phyloP scores from a whole-genome alignment of 2,113 vertebrate genomes.

The Gila orcuttii region DNA sequence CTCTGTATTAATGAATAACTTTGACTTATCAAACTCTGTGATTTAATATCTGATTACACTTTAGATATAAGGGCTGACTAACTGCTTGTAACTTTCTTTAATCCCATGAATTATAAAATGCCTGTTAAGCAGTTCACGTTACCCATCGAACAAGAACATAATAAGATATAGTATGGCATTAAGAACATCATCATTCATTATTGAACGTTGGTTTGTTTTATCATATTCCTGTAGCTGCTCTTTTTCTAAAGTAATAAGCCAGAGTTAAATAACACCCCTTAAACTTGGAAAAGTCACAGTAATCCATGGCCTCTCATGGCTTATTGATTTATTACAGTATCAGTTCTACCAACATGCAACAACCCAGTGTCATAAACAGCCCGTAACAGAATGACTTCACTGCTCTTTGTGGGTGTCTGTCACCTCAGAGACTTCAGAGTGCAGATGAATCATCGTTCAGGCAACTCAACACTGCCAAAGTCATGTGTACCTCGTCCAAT shows the following conservation, averaged over 20 bases:
- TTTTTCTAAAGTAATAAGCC: background rate
- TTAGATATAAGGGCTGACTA: background rate
- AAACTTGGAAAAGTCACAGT: background rate
- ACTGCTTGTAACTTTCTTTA: background rate
- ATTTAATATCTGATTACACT: background rate
- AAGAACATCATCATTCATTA: background rate
- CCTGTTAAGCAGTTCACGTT: background rate
- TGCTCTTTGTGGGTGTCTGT: background rate
- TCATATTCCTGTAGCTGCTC: background rate
- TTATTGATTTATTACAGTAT: background rate
- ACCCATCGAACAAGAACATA: background rate
- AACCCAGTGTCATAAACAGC: background rate
- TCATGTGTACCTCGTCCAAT: background rate
- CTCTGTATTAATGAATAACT: background rate
- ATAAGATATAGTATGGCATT: background rate
- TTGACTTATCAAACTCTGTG: background rate
- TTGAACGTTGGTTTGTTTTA: background rate
- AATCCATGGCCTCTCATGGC: background rate
- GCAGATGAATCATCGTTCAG: background rate
- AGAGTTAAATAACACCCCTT: background rate
- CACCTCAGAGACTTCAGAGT: background rate
- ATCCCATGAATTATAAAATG: background rate
- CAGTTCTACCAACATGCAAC: background rate
- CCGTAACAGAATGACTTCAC: background rate
- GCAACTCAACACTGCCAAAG: background rate